Evolutionary conservation across 2,113 vertebrate species (phyloP).

Genomic region (Nothoprocta perdicaria): DNA sequence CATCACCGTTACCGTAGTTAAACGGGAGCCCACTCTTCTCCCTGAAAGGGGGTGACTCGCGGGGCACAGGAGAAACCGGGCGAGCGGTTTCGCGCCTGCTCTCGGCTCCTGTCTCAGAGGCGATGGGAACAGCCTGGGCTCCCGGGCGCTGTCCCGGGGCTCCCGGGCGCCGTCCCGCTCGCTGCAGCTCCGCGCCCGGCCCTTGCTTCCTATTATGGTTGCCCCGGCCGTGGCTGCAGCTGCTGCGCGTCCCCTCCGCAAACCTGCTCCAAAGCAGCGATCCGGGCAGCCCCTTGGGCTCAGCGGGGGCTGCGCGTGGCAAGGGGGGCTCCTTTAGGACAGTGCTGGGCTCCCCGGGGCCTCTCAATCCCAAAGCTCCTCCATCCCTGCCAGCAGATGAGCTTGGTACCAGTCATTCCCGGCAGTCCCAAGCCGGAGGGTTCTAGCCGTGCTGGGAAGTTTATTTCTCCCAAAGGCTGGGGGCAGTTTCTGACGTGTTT

Average conservation of each 20-base stretch:
- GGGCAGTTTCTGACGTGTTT: neutral
- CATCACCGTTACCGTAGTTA: neutral
- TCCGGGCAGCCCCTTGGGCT: neutral
- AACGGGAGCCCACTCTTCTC: accelerated
- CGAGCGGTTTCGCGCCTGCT: neutral
- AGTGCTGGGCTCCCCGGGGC: neutral
- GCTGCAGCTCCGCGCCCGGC: neutral
- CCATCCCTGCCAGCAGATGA: neutral
- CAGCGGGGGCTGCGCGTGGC: accelerated
- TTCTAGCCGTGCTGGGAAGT: neutral
- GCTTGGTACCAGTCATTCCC: neutral
- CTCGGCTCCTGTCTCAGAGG: neutral
- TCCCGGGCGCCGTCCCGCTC: neutral
- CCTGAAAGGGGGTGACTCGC: neutral
- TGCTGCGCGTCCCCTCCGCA: neutral
- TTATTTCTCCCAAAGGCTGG: neutral
- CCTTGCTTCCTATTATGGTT: slow-evolving; percentile 58
- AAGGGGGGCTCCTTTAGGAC: neutral
- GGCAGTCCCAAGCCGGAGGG: accelerated
- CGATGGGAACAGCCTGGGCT: neutral
- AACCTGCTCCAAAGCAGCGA: no score
- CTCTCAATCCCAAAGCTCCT: neutral
- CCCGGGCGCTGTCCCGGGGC: neutral
- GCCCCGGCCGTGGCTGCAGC: neutral
- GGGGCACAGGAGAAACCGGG: neutral